Evolutionary conservation across 2,888 invertebrate species (phyloP), one percentile per base, ranked within the genome.

Genomic region (Myopa testacea): DNA sequence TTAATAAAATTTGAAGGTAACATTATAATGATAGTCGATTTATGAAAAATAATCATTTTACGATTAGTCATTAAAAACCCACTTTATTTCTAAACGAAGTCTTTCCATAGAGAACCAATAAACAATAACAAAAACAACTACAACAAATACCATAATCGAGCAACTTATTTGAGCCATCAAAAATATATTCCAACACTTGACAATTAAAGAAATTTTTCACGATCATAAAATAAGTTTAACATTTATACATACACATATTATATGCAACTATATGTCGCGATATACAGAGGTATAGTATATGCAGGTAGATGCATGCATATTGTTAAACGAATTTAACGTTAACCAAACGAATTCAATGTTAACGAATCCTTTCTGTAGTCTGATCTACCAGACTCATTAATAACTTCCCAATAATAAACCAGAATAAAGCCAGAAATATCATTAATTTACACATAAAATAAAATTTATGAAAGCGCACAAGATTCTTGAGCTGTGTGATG

Each of bases 361-460:
- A 55, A 77, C 34, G 62, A 45, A 63, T 62, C 73, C 73, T 62
- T 73, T 26, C 73, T 45, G 2, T 26, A 40, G 1, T 55, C 26
- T 34, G 38, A 34, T 34, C 69, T 2, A 52, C 26, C 52, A 52
- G 69, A 75, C 75, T 75, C 75, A 75, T 75, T 75, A 75, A 75
- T 73, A 73, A 73, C 63, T 14, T 62, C 62, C 55, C 52, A 62
- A 67, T 74, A 80, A 77, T 75, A 79, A 79, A 75, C 79, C 26
- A 26, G 26, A 26, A 26, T 78, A 79, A 76, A 83, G 81, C 83
- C 82, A 83, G 84, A 82, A 83, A 83, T 85, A 84, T 86, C 87
- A 87, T 87, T 87, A 87, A 87, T 87, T 87, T 87, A 87, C 84
- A 85, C 87, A 87, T 87, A 87, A 87, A 87, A 85, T 84, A 85